Evolutionary conservation across 2,797 vertebrate species (phyloP).

Genomic region (Vespertilio murinus): DNA sequence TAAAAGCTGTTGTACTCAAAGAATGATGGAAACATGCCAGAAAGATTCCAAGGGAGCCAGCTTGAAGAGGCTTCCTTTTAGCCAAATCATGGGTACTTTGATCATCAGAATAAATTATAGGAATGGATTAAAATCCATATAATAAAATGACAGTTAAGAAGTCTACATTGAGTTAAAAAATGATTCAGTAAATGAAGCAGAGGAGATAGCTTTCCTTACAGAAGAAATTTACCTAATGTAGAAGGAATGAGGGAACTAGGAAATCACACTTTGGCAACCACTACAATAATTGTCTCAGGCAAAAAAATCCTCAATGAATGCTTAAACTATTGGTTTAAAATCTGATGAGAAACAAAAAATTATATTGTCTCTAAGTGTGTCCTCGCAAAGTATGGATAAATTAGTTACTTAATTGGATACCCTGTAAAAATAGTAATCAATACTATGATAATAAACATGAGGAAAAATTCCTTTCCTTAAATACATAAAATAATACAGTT

Average conservation of each 20-base stretch:
- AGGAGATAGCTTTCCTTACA: background rate
- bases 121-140: background rate
- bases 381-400: background rate
- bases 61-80: background rate
- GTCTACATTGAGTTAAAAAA: background rate
- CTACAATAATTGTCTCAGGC: background rate
- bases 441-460: background rate
- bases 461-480: background rate
- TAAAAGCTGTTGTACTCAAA: background rate
- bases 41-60: background rate
- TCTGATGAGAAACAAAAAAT: slow-evolving; percentile 7
- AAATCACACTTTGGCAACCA: background rate
- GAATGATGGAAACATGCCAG: background rate
- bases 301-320: slow-evolving; percentile 15
- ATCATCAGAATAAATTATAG: slow-evolving; percentile 34
- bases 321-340: background rate
- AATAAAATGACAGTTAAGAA: background rate
- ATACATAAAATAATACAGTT: background rate
- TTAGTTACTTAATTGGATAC: slow-evolving; percentile 9
- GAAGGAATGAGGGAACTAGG: background rate
- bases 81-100: background rate
- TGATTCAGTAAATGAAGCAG: background rate
- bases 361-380: background rate
- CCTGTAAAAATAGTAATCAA: background rate
- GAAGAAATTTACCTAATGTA: background rate